A percentile compares a stretch with the other conserved stretches of the same genome.
Conservation (phyloP, 2,888 invertebrate species). For the Abscondita cerata region DNA sequence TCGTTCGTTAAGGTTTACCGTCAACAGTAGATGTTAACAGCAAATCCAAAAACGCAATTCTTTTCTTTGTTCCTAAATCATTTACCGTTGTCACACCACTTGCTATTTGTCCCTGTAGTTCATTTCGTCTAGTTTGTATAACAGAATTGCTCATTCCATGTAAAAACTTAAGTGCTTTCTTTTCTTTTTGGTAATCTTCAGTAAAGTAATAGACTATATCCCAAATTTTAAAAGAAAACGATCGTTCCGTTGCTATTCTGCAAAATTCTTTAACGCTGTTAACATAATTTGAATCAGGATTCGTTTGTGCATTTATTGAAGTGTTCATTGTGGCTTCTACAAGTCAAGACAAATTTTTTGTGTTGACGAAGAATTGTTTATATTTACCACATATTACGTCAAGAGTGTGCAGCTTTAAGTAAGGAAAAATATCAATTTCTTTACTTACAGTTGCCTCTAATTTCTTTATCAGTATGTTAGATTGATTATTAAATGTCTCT, state of each 20-base stretch:
- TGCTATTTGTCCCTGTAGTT: not conserved
- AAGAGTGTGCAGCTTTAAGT: slow-evolving; percentile 36
- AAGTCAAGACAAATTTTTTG: not conserved
- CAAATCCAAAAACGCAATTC: slow-evolving; percentile 3
- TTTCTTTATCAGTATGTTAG: slow-evolving; percentile 21
- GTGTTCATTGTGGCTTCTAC: slow-evolving; percentile 67
- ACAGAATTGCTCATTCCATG: no score
- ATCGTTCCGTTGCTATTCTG: slow-evolving; percentile 45
- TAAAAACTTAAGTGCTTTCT: no score
- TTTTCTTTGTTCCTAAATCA: not conserved
- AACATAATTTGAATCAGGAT: slow-evolving; percentile 74
- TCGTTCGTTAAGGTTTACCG: not conserved
- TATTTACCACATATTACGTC: slow-evolving; percentile 43
- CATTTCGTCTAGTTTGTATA: not conserved
- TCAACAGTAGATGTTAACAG: not conserved
- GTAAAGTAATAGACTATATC: no score
- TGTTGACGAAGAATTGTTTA: not conserved
- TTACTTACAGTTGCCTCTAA: slow-evolving; percentile 22
- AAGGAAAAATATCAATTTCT: slow-evolving; percentile 39
- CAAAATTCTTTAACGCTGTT: slow-evolving; percentile 68
- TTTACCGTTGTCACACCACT: no score
- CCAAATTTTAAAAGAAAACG: slow-evolving; percentile 35
- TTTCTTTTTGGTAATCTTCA: no score
- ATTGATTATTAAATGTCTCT: slow-evolving; percentile 24
- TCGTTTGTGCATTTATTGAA: slow-evolving; percentile 72